A percentile compares a stretch with the other conserved stretches of the same genome.
These are phyloP conservation scores for Hepsetus odoe DNA, from an alignment of 2,113 vertebrate species.

Conservation along the genomic window DNA sequence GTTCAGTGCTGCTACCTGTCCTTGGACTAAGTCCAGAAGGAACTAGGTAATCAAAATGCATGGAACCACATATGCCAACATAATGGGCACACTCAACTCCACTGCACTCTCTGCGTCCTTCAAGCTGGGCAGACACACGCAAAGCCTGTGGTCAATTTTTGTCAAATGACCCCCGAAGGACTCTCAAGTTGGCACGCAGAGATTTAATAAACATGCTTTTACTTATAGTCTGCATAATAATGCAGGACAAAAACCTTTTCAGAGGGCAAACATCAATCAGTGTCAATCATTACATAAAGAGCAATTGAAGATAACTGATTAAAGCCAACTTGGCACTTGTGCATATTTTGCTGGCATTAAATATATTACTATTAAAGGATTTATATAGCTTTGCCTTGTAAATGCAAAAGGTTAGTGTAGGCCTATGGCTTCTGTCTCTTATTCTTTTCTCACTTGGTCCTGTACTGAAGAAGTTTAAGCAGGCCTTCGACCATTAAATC, in stretches of 20 bases:
- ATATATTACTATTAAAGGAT: no score
- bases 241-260: background rate
- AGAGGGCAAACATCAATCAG: background rate
- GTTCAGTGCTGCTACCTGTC: background rate
- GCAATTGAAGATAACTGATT: background rate
- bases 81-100: background rate
- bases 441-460: conserved; percentile 39
- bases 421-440: conserved; percentile 22
- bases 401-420: conserved; percentile 42
- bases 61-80: background rate
- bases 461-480: conserved; percentile 58
- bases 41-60: background rate
- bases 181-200: background rate
- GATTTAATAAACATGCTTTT: background rate
- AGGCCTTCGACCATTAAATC: conserved; percentile 60
- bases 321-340: no score
- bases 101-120: background rate
- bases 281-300: background rate
- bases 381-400: background rate
- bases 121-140: background rate
- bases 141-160: background rate
- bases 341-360: no score
- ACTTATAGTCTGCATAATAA: background rate
- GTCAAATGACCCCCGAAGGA: background rate
- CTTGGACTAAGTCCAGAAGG: background rate